phyloP scores from a whole-genome alignment of 2,888 invertebrate species.

The Phortica magna region DNA sequence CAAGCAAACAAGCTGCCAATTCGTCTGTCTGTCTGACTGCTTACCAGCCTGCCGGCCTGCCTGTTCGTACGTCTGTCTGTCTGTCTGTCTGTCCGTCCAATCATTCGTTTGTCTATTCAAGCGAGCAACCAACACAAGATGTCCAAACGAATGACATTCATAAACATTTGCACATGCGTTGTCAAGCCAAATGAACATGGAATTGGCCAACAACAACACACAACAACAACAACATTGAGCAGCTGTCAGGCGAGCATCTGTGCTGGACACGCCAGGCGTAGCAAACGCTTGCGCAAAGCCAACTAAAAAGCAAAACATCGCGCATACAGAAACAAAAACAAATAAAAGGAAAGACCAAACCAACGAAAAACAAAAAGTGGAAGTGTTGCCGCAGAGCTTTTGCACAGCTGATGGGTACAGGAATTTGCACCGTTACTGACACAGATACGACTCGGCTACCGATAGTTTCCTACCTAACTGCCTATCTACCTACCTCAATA shows the following conservation, averaged over 20 bases:
- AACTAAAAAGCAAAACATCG: conserved; percentile 12
- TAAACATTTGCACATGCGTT: conserved; percentile 21
- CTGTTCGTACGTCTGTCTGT: not conserved
- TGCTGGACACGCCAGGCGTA: conserved; percentile 19
- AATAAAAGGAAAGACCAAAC: not conserved
- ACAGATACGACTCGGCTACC: conserved; percentile 12
- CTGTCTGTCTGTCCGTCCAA: not conserved
- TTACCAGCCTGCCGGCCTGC: not conserved
- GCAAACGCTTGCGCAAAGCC: conserved; percentile 7
- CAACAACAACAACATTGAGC: conserved; percentile 9
- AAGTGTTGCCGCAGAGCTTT: conserved; percentile 51
- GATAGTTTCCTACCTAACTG: conserved; percentile 8
- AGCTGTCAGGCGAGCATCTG: conserved; percentile 33
- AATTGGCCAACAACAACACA: conserved; percentile 13
- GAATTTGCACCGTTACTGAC: conserved; percentile 27
- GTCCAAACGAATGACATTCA: conserved; percentile 24
- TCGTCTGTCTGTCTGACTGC: not conserved
- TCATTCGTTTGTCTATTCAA: not conserved
- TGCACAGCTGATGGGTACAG: conserved; percentile 34
- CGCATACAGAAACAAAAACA: not conserved
- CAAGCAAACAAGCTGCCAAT: conserved; percentile 37
- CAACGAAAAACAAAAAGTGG: conserved; percentile 52
- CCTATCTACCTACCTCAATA: not conserved
- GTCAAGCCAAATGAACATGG: conserved; percentile 14
- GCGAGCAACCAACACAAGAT: conserved; percentile 26